Percentiles rank a stretch among this genome's conserved stretches.
phyloP scores from a whole-genome alignment of 2,113 vertebrate genomes.

The Mustelus asterias region DNA sequence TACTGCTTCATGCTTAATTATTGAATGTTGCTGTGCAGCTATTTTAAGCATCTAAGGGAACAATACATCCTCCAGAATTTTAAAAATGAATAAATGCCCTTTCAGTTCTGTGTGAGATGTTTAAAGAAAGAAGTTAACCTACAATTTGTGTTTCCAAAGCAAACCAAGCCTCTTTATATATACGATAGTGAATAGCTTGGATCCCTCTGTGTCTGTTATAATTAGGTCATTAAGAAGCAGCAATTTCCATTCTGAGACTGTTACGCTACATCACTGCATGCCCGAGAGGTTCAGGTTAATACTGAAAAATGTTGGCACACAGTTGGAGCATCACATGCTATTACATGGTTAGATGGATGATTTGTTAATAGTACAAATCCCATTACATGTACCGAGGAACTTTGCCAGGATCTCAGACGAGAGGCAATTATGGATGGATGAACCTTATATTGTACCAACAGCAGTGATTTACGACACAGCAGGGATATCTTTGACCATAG shows the following conservation, averaged over 20 bases:
- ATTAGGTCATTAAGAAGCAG: constrained; percentile 1
- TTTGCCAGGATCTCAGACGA: background rate
- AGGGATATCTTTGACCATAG: background rate
- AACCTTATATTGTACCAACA: background rate
- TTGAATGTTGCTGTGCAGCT: background rate
- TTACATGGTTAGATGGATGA: constrained; percentile 13
- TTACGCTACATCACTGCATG: background rate
- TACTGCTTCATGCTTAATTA: background rate
- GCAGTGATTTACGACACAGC: background rate
- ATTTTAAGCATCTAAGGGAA: background rate
- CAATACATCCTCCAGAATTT: background rate
- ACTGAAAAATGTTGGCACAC: background rate
- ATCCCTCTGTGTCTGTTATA: background rate
- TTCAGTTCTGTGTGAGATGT: background rate
- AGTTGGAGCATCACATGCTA: background rate
- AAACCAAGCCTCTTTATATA: background rate
- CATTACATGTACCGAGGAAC: background rate
- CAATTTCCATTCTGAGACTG: background rate
- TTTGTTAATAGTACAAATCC: constrained; percentile 21
- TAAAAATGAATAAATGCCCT: background rate
- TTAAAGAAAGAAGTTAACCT: background rate
- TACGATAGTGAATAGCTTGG: background rate
- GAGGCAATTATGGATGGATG: background rate
- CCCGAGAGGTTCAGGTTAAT: background rate
- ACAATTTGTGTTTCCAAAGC: background rate